Conservation (phyloP, 1,140 invertebrate genomes). For the Aporrectodea caliginosa region DNA sequence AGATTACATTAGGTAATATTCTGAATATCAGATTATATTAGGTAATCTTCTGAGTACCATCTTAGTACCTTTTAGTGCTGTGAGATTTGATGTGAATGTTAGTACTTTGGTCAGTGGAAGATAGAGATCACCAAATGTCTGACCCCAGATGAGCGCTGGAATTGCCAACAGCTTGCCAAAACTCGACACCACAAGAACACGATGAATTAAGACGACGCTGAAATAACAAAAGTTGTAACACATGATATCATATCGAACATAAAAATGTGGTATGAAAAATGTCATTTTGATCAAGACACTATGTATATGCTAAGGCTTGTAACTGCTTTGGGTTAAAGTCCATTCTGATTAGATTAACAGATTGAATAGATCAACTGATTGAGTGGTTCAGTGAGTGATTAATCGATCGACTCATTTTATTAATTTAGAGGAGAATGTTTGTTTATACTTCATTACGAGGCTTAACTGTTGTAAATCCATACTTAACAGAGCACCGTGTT, state of each 20-base stretch:
- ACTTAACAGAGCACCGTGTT: no score
- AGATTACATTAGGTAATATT: neutral
- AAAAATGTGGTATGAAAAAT: no score
- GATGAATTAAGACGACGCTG: neutral
- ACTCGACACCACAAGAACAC: conserved; percentile 2
- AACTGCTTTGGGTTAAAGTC: no score
- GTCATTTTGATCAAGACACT: no score
- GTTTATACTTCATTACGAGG: no score
- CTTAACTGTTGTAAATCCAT: no score
- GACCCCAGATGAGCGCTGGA: conserved; percentile 20
- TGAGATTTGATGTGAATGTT: conserved; percentile 7
- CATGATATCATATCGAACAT: neutral
- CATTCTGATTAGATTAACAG: no score
- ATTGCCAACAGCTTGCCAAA: conserved; percentile 20
- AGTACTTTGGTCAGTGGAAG: neutral
- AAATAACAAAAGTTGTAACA: neutral
- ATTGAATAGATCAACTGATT: no score
- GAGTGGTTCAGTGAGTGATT: no score
- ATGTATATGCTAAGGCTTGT: no score
- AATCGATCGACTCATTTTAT: no score
- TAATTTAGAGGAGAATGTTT: no score
- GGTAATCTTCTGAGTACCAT: neutral
- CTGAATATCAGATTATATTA: neutral
- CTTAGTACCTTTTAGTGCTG: conserved; percentile 14
- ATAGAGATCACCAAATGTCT: neutral